Base-by-base conservation (phyloP, 2,113 vertebrate genomes). In the Salvelinus sp. region DNA sequence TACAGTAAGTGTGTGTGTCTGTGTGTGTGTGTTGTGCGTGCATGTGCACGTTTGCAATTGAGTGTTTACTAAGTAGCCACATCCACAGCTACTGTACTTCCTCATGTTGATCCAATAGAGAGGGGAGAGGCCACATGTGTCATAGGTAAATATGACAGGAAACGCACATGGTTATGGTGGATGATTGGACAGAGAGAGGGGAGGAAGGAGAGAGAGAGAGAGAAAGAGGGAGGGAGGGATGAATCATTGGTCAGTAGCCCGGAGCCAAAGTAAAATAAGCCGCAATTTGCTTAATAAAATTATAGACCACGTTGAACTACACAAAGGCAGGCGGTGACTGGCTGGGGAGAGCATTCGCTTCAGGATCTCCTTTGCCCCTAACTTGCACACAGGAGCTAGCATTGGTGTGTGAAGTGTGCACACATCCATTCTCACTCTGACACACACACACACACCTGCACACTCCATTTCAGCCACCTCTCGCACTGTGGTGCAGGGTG, bases 281-380 rank as follows among this genome's bases (percentile, higher is more conserved):
- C 0, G 69, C 77, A 90, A 92, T 93, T 94, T 93, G 87, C 91
- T 84, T 94, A 93, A 93, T 91, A 90, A 90, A 93, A 93, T 94
- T 93, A 93, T 89, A 81, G 16, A 70, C 79, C 78, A 57, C 72
- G 88, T 82, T 88, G 85, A 88, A 88, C 72, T 82, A 79, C 79
- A 88, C 83, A 85, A 87, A 91, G 85, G 81, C 87, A 77, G 84
- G 72, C 47, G 28, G 81, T 76, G 82, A 76, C 57, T 72, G 73
- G 79, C 69, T 66, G 75, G 87, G 82, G 73, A 68, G 79, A 58
- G 69, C 85, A 85, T 81, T 90, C 71, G 60, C 14, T 22, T 54
- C 80, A 73, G 78, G 83, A 80, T 83, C 33, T 73, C 65, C 18
- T 12, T 23, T 48, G 67, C 74, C 70, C 76, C 73, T 78, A 54